phyloP scores from a whole-genome alignment of 2,113 vertebrate species.

The Furnarius figulus region DNA sequence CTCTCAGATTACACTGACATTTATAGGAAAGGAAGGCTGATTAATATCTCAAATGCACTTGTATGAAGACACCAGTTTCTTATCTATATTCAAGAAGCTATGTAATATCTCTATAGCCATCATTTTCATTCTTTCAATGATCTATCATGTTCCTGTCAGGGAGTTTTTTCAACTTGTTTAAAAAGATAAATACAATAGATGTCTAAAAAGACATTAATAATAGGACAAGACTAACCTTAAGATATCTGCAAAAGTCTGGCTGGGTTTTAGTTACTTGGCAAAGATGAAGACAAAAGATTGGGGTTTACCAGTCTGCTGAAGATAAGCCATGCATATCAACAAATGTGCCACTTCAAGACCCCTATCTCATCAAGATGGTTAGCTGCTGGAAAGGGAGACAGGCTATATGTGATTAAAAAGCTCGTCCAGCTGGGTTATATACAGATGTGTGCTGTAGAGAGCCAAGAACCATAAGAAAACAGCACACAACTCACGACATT shows the following conservation, averaged over 20 bases:
- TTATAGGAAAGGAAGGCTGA: background rate
- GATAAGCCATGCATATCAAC: background rate
- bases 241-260: background rate
- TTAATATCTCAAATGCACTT: background rate
- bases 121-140: background rate
- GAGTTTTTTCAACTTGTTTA: background rate
- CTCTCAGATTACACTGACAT: background rate
- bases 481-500: background rate
- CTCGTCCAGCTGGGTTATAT: background rate
- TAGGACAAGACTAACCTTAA: background rate
- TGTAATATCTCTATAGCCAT: background rate
- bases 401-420: background rate
- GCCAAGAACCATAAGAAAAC: background rate
- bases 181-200: background rate
- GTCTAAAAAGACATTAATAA: background rate
- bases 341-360: background rate
- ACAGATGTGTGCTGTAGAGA: background rate
- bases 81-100: background rate
- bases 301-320: background rate
- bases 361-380: background rate
- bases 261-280: background rate
- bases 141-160: background rate
- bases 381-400: background rate
- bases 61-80: background rate
- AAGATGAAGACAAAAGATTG: background rate